Evolutionary conservation across 2,888 invertebrate species (phyloP).

Genomic region (Scaptomyza polygonia): DNA sequence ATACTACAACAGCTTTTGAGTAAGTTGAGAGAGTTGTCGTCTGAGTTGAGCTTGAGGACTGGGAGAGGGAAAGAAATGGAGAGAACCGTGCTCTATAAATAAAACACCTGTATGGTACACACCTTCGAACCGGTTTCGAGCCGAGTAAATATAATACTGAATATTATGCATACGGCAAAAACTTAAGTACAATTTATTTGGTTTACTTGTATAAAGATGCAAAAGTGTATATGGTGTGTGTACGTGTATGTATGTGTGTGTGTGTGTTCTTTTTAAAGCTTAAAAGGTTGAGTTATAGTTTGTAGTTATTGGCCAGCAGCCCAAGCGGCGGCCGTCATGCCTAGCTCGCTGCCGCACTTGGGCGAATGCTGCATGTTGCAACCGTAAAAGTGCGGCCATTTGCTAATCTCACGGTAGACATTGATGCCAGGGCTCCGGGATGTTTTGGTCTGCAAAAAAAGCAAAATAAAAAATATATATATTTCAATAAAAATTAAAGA

Average conservation of each 20-base stretch:
- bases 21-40: slow-evolving; percentile 2
- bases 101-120: slow-evolving; percentile 44
- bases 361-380: slow-evolving; percentile 76
- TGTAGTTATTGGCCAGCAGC: slow-evolving; percentile 62
- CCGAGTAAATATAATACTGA: slow-evolving; percentile 25
- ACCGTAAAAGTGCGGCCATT: slow-evolving; percentile 85
- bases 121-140: slow-evolving; percentile 48
- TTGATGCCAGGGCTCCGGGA: slow-evolving; percentile 85
- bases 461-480: not conserved
- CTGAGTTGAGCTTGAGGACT: slow-evolving; percentile 12
- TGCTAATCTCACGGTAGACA: slow-evolving; percentile 85
- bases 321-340: slow-evolving; percentile 78
- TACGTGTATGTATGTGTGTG: not conserved
- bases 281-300: slow-evolving; percentile 24
- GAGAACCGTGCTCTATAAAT: slow-evolving; percentile 41
- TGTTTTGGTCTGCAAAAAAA: slow-evolving; percentile 77
- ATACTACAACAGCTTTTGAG: slow-evolving; percentile 27
- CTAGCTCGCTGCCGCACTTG: slow-evolving; percentile 81
- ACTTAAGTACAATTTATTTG: slow-evolving; percentile 31
- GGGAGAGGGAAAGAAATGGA: slow-evolving; percentile 9
- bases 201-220: slow-evolving; percentile 21
- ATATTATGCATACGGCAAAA: slow-evolving; percentile 13
- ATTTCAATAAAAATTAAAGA: too few relatives aligned
- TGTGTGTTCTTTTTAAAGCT: slow-evolving; percentile 27
- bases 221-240: not conserved